Conservation (phyloP, 37 sponge, comb jelly and placozoan species). For the Hexactinellida sp. region DNA sequence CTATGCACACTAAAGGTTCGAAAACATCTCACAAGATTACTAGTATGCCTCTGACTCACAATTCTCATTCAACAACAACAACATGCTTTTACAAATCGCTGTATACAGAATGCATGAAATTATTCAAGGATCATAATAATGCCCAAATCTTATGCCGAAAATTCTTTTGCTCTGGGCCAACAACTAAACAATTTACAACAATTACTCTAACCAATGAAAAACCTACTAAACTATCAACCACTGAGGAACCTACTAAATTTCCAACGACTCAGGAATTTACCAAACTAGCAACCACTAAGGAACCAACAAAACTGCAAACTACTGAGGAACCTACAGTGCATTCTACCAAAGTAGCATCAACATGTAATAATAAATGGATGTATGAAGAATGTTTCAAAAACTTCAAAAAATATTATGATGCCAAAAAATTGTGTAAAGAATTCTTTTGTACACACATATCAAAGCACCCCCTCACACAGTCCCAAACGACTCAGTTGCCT, state of each 20-base stretch:
- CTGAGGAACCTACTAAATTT: not conserved
- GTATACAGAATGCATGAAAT: not conserved
- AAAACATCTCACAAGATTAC: no score
- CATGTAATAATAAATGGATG: not conserved
- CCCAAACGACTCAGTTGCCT: no score
- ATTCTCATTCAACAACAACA: not conserved
- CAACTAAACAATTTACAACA: not conserved
- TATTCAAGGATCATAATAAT: not conserved
- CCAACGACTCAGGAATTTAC: not conserved
- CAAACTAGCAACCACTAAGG: no score
- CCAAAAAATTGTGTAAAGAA: not conserved
- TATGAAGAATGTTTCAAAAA: not conserved
- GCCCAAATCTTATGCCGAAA: not conserved
- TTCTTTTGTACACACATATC: not conserved
- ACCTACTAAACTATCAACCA: not conserved
- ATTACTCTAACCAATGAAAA: not conserved
- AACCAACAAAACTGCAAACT: not conserved
- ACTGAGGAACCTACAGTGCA: no score
- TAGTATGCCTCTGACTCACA: no score
- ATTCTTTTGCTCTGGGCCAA: not conserved
- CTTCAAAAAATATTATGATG: not conserved
- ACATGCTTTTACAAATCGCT: not conserved
- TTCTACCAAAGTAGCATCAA: not conserved
- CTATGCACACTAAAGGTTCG: no score
- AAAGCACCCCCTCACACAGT: not conserved